Conservation (phyloP, 2,888 invertebrate species). For the Keiferia lycopersicella region DNA sequence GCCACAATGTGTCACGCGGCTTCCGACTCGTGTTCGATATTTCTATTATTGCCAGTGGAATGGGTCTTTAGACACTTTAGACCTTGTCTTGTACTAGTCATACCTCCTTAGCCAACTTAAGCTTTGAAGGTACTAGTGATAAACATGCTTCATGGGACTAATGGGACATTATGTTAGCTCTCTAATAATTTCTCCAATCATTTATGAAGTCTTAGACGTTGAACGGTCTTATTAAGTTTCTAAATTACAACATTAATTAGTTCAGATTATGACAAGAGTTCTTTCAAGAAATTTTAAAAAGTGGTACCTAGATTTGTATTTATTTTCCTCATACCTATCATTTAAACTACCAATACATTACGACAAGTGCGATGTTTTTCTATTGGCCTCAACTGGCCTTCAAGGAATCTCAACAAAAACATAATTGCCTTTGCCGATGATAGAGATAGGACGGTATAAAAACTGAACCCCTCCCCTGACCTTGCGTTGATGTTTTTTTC, state of each 20-base stretch:
- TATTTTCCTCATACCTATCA: neutral
- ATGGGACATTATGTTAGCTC: too few relatives aligned
- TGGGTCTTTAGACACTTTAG: conserved; percentile 7
- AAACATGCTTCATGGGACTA: too few relatives aligned
- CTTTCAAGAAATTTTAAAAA: neutral
- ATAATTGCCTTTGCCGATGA: conserved; percentile 21
- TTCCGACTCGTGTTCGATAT: conserved; percentile 69
- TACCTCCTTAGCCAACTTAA: neutral
- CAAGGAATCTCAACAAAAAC: conserved; percentile 19
- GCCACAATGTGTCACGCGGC: conserved; percentile 66
- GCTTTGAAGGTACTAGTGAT: too few relatives aligned
- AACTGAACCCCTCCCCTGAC: conserved; percentile 24
- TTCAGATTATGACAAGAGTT: neutral
- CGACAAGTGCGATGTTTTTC: conserved; percentile 5
- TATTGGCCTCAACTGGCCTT: conserved; percentile 1
- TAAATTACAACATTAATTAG: neutral
- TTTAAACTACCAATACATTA: neutral
- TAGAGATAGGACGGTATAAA: conserved; percentile 27
- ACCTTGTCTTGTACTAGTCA: neutral
- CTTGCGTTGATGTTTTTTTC: conserved; percentile 27
- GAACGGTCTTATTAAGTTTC: too few relatives aligned
- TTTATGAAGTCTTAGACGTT: too few relatives aligned
- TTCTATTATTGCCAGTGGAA: conserved; percentile 58
- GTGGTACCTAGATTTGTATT: neutral
- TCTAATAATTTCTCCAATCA: too few relatives aligned